Conservation (phyloP, 2,888 invertebrate species). For the Calliphora vomitoria region DNA sequence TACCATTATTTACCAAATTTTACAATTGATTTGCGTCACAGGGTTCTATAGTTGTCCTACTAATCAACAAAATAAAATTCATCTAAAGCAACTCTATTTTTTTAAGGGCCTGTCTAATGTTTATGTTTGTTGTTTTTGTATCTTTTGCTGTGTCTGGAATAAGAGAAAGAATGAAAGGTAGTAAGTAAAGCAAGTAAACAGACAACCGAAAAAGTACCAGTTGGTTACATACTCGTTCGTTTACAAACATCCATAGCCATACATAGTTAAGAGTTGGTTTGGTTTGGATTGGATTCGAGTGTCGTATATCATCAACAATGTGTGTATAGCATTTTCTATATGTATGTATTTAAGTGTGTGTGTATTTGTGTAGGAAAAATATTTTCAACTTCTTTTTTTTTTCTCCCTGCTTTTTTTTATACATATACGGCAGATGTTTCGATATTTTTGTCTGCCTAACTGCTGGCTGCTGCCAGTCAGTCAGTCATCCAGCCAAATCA, state of each 20-base stretch:
- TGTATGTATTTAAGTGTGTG: background rate
- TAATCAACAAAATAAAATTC: too few species aligned
- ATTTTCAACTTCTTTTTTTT: constrained; percentile 24
- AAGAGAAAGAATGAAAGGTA: constrained; percentile 36
- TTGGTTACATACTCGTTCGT: constrained; percentile 5
- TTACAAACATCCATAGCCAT: background rate
- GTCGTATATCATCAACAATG: constrained; percentile 33
- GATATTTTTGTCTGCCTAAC: constrained; percentile 45
- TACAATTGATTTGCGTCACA: too few species aligned
- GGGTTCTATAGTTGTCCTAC: too few species aligned
- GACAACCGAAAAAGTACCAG: constrained; percentile 38
- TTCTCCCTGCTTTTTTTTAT: constrained; percentile 22
- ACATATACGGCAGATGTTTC: constrained; percentile 65
- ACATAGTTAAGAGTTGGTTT: constrained; percentile 19
- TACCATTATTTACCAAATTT: too few species aligned
- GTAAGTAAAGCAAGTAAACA: constrained; percentile 40
- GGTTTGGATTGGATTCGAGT: constrained; percentile 2
- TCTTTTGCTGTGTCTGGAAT: constrained; percentile 44
- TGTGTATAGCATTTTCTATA: background rate
- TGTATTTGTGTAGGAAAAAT: background rate
- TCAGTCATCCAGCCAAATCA: constrained; percentile 51
- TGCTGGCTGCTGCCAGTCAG: constrained; percentile 58
- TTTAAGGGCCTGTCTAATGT: background rate
- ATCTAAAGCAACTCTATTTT: too few species aligned
- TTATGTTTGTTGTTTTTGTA: constrained; percentile 29